phyloP scores from a whole-genome alignment of 1,140 invertebrate species.

The Aphidius ervi region DNA sequence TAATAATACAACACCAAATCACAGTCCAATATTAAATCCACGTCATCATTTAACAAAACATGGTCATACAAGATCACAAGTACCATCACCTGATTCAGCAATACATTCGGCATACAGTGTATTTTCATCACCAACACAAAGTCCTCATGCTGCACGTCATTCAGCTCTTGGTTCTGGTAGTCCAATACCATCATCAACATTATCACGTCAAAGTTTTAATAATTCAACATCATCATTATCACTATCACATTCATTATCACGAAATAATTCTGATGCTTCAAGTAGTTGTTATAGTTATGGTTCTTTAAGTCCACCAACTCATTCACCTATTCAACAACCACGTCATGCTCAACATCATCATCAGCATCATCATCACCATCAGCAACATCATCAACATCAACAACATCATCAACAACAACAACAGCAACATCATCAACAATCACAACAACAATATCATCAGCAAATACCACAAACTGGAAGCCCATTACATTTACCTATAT shows the following conservation, averaged over 20 bases:
- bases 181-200: conserved; percentile 53
- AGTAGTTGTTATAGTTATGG: conserved; percentile 79
- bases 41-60: conserved; percentile 56
- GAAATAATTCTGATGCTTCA: conserved; percentile 88
- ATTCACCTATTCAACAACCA: conserved; percentile 74
- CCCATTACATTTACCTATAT: conserved; percentile 50
- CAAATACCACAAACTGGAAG: conserved; percentile 50
- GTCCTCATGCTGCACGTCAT: conserved; percentile 78
- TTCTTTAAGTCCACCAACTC: conserved; percentile 72
- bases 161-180: conserved; percentile 55
- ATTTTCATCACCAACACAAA: conserved; percentile 78
- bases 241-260: conserved; percentile 75
- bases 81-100: conserved; percentile 73
- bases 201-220: conserved; percentile 51
- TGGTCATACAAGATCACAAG: conserved; percentile 50
- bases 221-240: conserved; percentile 51
- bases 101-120: conserved; percentile 81
- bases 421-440: no score
- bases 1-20: conserved; percentile 60
- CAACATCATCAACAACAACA: no score
- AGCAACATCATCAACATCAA: no score
- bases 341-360: conserved; percentile 43
- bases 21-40: conserved; percentile 62
- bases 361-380: conserved; percentile 18
- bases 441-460: conserved; percentile 42